Percentiles rank a stretch among this genome's conserved stretches.
Conservation (phyloP, 35 echinoderm and acorn worm genomes). For the Anneissia japonica region DNA sequence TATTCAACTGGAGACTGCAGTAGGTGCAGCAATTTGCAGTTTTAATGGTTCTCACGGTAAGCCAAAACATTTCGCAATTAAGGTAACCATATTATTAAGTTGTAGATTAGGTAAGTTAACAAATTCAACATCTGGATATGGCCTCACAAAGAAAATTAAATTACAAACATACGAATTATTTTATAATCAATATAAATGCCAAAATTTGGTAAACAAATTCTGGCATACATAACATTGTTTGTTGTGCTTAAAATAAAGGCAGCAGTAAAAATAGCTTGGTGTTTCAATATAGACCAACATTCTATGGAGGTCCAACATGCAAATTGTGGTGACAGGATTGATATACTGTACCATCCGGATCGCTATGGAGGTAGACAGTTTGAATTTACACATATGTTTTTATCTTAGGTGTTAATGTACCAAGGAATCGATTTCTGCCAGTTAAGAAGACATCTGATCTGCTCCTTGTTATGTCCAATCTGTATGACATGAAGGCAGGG, state of each 20-base stretch:
- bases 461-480: slow-evolving; percentile 92
- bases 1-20: slow-evolving; percentile 92
- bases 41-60: slow-evolving; percentile 82
- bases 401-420: slow-evolving; percentile 80
- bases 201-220: no score
- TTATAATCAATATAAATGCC: no score
- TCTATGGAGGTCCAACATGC: not conserved
- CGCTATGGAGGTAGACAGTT: not conserved
- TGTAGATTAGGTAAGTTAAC: no score
- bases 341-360: not conserved
- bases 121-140: no score
- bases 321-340: not conserved
- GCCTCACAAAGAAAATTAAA: no score
- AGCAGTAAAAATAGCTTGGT: no score
- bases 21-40: slow-evolving; percentile 80
- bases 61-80: no score
- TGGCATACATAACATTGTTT: no score
- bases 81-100: no score
- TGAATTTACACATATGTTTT: not conserved
- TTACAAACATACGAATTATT: no score
- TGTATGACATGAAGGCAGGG: slow-evolving; percentile 82
- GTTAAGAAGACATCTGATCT: slow-evolving; percentile 96
- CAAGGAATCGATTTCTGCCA: slow-evolving; percentile 89
- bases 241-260: no score
- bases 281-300: no score